Evolutionary conservation across 2,113 vertebrate species (phyloP).

Genomic region (Murina feae): DNA sequence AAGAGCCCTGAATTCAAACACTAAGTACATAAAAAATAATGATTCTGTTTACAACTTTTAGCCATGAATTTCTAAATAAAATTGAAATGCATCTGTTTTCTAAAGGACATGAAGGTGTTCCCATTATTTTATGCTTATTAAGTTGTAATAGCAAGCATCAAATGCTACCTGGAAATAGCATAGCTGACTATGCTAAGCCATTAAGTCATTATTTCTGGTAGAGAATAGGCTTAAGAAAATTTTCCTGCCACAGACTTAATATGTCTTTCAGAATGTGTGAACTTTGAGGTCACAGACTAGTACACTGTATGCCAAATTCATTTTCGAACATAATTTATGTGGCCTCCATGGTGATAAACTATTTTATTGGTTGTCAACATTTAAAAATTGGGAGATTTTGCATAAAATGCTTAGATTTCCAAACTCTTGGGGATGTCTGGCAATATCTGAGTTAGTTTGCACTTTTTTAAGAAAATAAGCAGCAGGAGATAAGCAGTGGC

Average conservation of each 20-base stretch:
- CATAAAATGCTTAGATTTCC: neutral
- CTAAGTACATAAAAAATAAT: conserved; percentile 63
- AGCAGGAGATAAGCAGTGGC: neutral
- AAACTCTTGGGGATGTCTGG: neutral
- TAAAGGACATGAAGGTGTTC: neutral
- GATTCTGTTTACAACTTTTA: conserved; percentile 53
- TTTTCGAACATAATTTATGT: neutral
- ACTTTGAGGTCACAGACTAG: neutral
- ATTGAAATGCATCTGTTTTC: conserved; percentile 46
- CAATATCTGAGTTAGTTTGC: neutral
- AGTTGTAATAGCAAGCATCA: conserved; percentile 4
- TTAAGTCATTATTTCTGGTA: conserved; percentile 23
- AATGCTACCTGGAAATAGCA: neutral
- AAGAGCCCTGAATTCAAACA: conserved; percentile 49
- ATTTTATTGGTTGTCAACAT: neutral
- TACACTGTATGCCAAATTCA: neutral
- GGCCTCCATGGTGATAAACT: neutral
- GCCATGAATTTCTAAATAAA: conserved; percentile 55
- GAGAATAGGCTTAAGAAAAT: neutral
- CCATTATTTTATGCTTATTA: conserved; percentile 57
- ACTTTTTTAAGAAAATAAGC: neutral
- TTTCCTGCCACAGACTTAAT: neutral
- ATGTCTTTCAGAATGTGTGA: neutral
- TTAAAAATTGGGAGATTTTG: neutral
- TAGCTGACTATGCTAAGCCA: neutral